Evolutionary conservation across 1,140 invertebrate species (phyloP).

Genomic region (Caerostris extrusa): DNA sequence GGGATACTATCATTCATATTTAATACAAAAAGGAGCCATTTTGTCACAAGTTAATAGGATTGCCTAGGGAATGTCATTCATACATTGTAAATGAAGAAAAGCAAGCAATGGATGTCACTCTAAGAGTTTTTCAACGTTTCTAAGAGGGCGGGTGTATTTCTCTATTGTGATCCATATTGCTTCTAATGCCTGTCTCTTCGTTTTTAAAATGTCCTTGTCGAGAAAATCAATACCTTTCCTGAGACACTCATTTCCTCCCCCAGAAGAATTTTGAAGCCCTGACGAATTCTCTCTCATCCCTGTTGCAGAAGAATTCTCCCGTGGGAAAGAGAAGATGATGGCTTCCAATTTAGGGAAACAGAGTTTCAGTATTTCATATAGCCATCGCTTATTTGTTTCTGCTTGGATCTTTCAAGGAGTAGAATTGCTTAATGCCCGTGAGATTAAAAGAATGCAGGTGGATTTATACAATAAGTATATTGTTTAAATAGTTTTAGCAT

Average conservation of each 20-base stretch:
- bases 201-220: conserved; percentile 35
- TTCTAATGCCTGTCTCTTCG: not conserved
- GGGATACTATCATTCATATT: not conserved
- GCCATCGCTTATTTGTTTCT: not conserved
- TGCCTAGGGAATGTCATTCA: not conserved
- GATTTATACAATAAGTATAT: too few relatives aligned
- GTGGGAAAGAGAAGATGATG: not conserved
- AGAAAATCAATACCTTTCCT: conserved; percentile 27
- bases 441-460: too few relatives aligned
- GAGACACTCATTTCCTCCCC: not conserved
- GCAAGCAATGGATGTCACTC: not conserved
- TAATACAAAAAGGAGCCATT: not conserved
- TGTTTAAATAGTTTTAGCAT: too few relatives aligned
- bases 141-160: not conserved
- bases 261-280: conserved; percentile 22
- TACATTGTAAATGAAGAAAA: not conserved
- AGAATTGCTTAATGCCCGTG: not conserved
- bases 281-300: conserved; percentile 5
- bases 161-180: conserved; percentile 3
- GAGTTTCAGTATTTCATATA: not conserved
- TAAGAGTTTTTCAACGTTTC: not conserved
- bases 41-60: not conserved
- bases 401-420: not conserved
- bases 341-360: not conserved
- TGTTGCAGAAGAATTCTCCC: not conserved